Evolutionary conservation across 2,113 vertebrate genomes (phyloP).

Genomic region (Astur gentilis): DNA sequence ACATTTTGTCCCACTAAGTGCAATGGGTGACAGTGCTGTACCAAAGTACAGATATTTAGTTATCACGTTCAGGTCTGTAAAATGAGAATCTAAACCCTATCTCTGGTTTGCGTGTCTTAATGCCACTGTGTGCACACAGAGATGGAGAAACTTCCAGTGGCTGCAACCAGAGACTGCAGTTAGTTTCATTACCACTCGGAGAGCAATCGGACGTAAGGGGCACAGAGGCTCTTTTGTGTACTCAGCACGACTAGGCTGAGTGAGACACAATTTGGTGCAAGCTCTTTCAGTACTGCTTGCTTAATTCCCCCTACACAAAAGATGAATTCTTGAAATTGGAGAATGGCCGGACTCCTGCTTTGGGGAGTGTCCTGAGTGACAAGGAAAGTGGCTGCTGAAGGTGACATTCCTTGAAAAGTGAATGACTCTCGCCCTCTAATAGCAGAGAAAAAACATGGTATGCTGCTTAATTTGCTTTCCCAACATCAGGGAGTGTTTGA

Average conservation of each 20-base stretch:
- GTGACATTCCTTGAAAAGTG: constrained; percentile 3
- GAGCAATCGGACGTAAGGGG: not conserved
- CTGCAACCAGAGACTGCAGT: not conserved
- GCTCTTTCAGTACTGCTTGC: not conserved
- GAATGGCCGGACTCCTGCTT: not conserved
- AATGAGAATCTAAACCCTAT: not conserved
- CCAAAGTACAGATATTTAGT: not conserved
- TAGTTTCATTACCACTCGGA: not conserved
- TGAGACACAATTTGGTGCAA: not conserved
- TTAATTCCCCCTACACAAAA: not conserved
- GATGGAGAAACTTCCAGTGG: not conserved
- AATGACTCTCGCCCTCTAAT: not conserved
- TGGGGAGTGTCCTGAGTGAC: not conserved
- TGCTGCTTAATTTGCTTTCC: not conserved
- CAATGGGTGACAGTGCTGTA: not conserved
- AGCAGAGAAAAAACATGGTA: not conserved
- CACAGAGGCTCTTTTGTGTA: not conserved
- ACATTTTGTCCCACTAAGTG: not conserved
- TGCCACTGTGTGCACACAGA: not conserved
- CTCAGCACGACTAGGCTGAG: not conserved
- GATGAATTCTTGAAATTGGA: constrained; percentile 1
- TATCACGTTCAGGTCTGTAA: not conserved
- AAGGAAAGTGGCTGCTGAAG: not conserved
- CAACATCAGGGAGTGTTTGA: not conserved
- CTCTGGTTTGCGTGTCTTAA: not conserved